Conservation (phyloP, 2,113 vertebrate genomes). For the Diadophis punctatus region DNA sequence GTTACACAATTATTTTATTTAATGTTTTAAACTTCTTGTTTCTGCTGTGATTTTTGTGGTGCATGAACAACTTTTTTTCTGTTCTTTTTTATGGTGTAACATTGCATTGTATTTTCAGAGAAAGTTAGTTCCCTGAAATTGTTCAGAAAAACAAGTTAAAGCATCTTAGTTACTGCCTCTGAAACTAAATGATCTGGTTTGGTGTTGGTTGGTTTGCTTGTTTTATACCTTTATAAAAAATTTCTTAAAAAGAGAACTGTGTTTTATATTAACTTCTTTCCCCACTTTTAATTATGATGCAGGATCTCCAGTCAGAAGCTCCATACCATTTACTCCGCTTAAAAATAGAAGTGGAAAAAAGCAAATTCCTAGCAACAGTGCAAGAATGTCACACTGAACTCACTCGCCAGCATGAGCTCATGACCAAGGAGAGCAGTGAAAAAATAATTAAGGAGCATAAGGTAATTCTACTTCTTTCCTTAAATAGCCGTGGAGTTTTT, state of each 20-base stretch:
- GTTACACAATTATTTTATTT: neutral
- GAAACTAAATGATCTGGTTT: neutral
- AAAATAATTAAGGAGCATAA: slow-evolving; percentile 85
- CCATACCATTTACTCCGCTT: slow-evolving; percentile 87
- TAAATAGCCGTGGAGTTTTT: neutral
- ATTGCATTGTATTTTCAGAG: neutral
- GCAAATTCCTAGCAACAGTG: slow-evolving; percentile 70
- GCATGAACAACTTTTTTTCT: neutral
- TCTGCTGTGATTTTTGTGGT: neutral
- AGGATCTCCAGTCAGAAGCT: slow-evolving; percentile 92
- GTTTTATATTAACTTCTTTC: neutral
- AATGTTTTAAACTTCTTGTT: neutral
- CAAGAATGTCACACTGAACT: slow-evolving; percentile 86
- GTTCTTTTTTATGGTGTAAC: neutral
- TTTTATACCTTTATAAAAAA: neutral
- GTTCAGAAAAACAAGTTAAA: neutral
- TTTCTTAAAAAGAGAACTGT: neutral
- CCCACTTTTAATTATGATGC: neutral
- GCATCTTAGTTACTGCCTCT: neutral
- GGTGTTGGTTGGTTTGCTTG: neutral
- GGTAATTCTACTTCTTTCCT: slow-evolving; percentile 64
- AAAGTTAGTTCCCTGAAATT: neutral
- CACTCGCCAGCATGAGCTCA: slow-evolving; percentile 75
- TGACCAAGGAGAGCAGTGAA: slow-evolving; percentile 82
- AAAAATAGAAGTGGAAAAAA: slow-evolving; percentile 83